These are phyloP conservation scores for Ornithoptera priamus DNA, from an alignment of 2,888 invertebrate genomes.

Conservation along the genomic window DNA sequence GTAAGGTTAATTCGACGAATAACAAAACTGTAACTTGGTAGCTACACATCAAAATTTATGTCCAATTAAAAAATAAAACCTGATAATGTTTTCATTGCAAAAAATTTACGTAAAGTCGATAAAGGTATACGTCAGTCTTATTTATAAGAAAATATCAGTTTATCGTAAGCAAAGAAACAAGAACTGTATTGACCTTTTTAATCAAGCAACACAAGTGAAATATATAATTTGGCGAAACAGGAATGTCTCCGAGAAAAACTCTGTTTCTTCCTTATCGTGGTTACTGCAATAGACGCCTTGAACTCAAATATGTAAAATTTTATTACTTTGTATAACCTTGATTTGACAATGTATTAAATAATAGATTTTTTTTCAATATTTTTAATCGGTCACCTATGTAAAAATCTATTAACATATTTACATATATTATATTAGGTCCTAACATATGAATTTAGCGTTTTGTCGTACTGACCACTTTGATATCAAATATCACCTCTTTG, in stretches of 20 bases:
- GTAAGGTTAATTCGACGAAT: not conserved
- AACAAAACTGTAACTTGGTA: not conserved
- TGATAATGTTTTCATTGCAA: not conserved
- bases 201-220: constrained; percentile 22
- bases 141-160: constrained; percentile 18
- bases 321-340: not conserved
- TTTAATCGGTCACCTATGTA: no score
- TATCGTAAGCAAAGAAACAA: constrained; percentile 25
- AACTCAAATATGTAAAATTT: constrained; percentile 22
- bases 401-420: no score
- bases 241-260: constrained; percentile 13
- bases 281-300: constrained; percentile 24
- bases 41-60: not conserved
- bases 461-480: no score
- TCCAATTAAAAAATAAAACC: not conserved
- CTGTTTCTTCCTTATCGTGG: constrained; percentile 24
- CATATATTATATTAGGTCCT: no score
- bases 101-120: not conserved
- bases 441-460: no score
- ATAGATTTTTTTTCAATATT: not conserved
- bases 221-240: constrained; percentile 28
- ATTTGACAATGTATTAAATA: not conserved
- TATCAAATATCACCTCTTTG: no score
- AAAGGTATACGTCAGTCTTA: not conserved
- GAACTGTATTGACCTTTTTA: constrained; percentile 28